phyloP scores from a whole-genome alignment of 2,797 vertebrate genomes.

The Eulemur rubriventer region DNA sequence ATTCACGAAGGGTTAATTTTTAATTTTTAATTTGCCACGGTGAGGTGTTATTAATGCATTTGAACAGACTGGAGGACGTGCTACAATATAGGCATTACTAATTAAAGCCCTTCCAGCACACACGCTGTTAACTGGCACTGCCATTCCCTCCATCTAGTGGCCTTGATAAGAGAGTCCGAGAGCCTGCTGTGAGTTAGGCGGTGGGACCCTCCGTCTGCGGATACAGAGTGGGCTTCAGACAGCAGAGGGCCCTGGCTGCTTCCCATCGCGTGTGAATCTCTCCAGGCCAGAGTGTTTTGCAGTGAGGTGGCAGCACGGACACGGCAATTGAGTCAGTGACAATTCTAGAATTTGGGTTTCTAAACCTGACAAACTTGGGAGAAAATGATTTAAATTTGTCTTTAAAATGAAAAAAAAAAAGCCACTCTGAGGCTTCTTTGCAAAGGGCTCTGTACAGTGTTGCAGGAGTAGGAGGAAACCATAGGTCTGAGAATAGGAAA shows the following conservation, averaged over 20 bases:
- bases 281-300: background rate
- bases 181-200: background rate
- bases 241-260: background rate
- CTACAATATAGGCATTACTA: background rate
- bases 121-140: conserved; percentile 3
- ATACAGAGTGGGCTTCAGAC: background rate
- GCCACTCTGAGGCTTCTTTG: background rate
- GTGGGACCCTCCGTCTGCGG: background rate
- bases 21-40: background rate
- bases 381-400: conserved; percentile 35
- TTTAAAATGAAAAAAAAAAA: background rate
- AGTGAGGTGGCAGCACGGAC: background rate
- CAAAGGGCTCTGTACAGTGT: background rate
- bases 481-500: background rate
- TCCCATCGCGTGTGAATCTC: fast-evolving
- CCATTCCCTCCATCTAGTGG: background rate
- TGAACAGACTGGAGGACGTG: background rate
- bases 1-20: conserved; percentile 42
- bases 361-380: background rate
- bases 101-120: background rate
- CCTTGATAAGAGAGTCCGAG: background rate
- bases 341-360: background rate
- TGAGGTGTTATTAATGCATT: background rate
- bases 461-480: background rate
- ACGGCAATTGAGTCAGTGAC: background rate